Conservation (phyloP, 2,797 vertebrate species). For the Coendou prehensilis region DNA sequence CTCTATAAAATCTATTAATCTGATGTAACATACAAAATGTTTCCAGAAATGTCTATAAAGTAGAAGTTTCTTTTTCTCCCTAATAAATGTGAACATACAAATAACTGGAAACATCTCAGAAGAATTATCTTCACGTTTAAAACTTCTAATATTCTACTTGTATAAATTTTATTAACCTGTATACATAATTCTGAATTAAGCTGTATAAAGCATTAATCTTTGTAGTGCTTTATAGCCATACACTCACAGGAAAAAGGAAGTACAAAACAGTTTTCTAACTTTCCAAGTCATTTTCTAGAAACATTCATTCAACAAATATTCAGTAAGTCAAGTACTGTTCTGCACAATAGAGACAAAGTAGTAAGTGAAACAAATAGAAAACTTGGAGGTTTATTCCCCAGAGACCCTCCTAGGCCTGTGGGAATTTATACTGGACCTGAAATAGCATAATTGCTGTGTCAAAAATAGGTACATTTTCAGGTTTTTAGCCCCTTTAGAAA, state of each 20-base stretch:
- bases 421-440: neutral
- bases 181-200: neutral
- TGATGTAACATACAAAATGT: neutral
- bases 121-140: neutral
- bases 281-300: conserved; percentile 28
- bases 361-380: neutral
- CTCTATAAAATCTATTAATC: neutral
- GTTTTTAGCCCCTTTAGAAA: neutral
- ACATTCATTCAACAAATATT: neutral
- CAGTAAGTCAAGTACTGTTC: neutral
- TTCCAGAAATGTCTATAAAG: neutral
- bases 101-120: neutral
- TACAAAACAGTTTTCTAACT: neutral
- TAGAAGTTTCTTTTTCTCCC: conserved; percentile 38
- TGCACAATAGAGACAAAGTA: neutral
- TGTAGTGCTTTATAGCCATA: neutral
- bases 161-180: neutral
- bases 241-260: neutral
- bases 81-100: neutral
- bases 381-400: neutral
- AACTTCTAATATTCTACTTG: neutral
- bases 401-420: neutral
- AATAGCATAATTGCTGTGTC: neutral
- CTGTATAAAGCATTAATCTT: neutral
- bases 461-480: neutral